Percentiles rank a stretch among this genome's conserved stretches.
These are phyloP conservation scores for Ivindomyrus marchei DNA, from an alignment of 2,113 vertebrate species.

Conservation along the genomic window DNA sequence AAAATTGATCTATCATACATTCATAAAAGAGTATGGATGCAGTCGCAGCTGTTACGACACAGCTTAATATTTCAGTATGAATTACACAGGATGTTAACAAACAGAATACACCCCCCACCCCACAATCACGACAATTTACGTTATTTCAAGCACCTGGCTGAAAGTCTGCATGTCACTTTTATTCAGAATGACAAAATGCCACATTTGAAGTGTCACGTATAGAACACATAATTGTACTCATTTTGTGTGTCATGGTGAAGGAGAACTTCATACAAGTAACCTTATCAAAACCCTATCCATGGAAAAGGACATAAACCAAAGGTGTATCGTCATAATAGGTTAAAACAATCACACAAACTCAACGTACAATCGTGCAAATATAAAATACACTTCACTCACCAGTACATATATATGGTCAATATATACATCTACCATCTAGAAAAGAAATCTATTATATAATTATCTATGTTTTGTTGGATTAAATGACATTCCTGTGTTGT, in stretches of 20 bases:
- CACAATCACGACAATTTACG: not conserved
- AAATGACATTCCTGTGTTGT: too few relatives aligned
- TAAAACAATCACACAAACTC: not conserved
- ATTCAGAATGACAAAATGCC: not conserved
- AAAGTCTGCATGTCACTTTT: not conserved
- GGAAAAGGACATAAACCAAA: not conserved
- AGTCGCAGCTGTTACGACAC: not conserved
- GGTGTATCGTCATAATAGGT: not conserved
- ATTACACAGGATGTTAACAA: not conserved
- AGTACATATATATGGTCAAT: not conserved
- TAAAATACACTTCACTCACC: not conserved
- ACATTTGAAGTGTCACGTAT: not conserved
- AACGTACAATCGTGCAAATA: not conserved
- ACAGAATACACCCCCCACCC: not conserved
- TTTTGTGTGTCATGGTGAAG: not conserved
- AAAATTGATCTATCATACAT: not conserved
- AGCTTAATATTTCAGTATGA: not conserved
- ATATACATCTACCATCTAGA: not conserved
- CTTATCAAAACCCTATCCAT: too few relatives aligned
- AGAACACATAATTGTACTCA: not conserved
- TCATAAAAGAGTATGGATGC: not conserved
- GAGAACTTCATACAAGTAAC: not conserved
- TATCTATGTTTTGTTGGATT: not conserved
- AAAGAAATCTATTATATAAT: not conserved
- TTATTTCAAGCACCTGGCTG: not conserved